phyloP scores from a whole-genome alignment of 1,140 invertebrate species.

The Macrobrachium nipponense region DNA sequence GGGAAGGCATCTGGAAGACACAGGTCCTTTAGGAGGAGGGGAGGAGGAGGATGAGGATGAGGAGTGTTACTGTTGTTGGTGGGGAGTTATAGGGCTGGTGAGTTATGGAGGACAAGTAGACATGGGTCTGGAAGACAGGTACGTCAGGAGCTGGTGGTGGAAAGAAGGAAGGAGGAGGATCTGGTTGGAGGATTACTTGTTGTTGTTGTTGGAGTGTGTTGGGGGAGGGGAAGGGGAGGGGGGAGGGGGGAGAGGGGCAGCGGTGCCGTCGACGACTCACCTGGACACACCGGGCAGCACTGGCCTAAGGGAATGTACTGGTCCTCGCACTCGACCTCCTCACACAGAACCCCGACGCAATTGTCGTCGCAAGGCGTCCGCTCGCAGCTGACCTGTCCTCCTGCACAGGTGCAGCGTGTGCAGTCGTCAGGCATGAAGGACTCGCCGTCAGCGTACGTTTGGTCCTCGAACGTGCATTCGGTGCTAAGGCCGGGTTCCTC shows the following conservation, averaged over 20 bases:
- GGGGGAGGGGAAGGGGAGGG: neutral
- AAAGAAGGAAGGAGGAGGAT: neutral
- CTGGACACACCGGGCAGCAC: slow-evolving; percentile 72
- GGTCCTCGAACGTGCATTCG: slow-evolving; percentile 71
- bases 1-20: no score
- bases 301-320: slow-evolving; percentile 72
- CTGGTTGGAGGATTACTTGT: neutral
- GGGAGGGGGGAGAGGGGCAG: neutral
- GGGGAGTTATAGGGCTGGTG: no score
- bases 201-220: neutral
- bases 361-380: slow-evolving; percentile 66
- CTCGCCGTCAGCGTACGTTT: slow-evolving; percentile 74
- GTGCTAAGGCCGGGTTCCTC: slow-evolving; percentile 29
- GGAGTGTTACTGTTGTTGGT: no score
- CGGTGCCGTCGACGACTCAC: slow-evolving; percentile 38
- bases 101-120: no score
- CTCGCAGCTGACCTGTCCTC: slow-evolving; percentile 73
- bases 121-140: no score
- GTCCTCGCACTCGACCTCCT: slow-evolving; percentile 68
- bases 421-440: slow-evolving; percentile 76
- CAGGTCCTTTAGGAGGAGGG: no score
- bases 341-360: slow-evolving; percentile 70
- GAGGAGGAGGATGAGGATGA: no score
- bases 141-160: neutral
- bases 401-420: slow-evolving; percentile 75